Evolutionary conservation across 2,797 vertebrate genomes (phyloP), one percentile per base, ranked within the genome.

Genomic region (Cichlasoma orientale): DNA sequence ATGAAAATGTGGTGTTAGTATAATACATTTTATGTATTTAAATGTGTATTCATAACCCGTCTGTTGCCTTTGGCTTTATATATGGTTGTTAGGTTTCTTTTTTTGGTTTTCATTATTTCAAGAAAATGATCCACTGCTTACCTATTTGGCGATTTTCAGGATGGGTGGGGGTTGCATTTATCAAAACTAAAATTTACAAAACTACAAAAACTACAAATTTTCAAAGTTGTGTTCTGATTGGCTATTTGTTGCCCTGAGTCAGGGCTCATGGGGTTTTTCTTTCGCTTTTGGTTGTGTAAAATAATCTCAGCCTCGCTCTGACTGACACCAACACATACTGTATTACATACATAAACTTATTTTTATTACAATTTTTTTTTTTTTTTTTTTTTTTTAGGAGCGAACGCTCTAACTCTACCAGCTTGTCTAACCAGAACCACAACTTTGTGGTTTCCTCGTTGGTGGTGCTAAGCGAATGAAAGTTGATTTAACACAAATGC

Each of bases 211-310:
- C 10, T 29, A 0, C 9, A 59, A 66, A 66, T 57, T 7, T 16
- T 18, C 16, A 63, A 82, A 74, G 58, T 19, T 52, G 5, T 71
- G 56, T 13, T 1, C 3, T 3, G 4, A 13, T 4, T 0, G 1
- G 1, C n/a, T 0, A 1, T 36, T 7, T 8, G 0, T 2, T 27
- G 3, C 68, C 78, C 69, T 56, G 25, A 12, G 4, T 3, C 0
- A 0, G 1, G 31, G 12, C 54, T 83, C 1, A 18, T 29, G 52
- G 70, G 52, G 52, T n/a, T 44, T 10, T 14, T 9, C 31, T 14
- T 74, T 41, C 9, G 16, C 25, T 50, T 36, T 29, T 66, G 16
- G 61, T 68, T 50, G 41, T 29, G 61, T 50, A 50, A 29, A 68
- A 68, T 50, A 19, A 44, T 66, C 23, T 66, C 23, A 27, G 16